phyloP scores from a whole-genome alignment of 53 echinoderm and acorn worm species.

The Crossaster papposus region DNA sequence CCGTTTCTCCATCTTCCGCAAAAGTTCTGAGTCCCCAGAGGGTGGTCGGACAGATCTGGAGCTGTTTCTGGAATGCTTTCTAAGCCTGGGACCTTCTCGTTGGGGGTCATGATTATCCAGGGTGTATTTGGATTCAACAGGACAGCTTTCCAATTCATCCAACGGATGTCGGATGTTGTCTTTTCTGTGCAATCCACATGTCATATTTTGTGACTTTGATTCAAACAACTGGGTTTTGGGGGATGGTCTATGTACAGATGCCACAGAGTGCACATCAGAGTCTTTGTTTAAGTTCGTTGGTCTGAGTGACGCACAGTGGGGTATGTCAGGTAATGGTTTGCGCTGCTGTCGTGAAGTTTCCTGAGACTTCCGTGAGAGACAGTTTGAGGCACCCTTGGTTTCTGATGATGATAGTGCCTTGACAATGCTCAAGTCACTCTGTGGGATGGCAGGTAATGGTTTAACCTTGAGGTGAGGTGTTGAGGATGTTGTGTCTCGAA shows the following conservation, averaged over 20 bases:
- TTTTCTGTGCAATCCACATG: neutral
- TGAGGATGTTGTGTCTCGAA: neutral
- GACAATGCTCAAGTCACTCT: neutral
- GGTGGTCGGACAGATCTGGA: conserved; percentile 15
- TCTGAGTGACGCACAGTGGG: neutral
- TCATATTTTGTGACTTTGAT: neutral
- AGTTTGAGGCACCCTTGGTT: neutral
- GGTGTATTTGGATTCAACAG: conserved; percentile 40
- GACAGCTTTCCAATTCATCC: conserved; percentile 17
- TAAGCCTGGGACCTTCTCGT: neutral
- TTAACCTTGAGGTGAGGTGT: conserved; percentile 5
- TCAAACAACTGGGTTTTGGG: neutral
- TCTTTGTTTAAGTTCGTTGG: neutral
- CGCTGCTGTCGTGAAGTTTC: neutral
- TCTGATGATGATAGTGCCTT: neutral
- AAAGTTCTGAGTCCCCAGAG: conserved; percentile 23
- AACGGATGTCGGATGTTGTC: neutral
- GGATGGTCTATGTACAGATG: neutral
- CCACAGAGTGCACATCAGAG: neutral
- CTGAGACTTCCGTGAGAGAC: too few relatives aligned
- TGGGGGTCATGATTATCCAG: conserved; percentile 20
- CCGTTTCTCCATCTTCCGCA: conserved; percentile 50
- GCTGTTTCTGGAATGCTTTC: conserved; percentile 1
- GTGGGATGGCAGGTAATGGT: conserved; percentile 34
- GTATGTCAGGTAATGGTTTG: conserved; percentile 43